Evolutionary conservation across 2,797 vertebrate species (phyloP), one percentile per base, ranked within the genome.

Genomic region (Leucoraja ocellata): DNA sequence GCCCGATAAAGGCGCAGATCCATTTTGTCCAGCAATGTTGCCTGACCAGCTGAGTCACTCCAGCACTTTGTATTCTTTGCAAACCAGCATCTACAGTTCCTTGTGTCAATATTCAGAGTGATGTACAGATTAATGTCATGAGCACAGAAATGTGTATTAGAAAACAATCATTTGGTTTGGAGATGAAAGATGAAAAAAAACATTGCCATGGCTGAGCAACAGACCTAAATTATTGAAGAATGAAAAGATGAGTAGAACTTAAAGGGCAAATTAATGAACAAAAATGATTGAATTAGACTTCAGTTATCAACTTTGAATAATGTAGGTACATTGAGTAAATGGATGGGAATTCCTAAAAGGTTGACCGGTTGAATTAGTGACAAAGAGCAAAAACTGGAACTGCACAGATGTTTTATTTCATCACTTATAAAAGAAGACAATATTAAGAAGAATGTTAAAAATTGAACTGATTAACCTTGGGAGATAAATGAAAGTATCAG

Each of bases 251-350:
- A 81, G 39, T 39, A 25, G 25, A 16, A 83, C 23, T 21, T 81
- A 8, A 21, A 54, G 79, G 46, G 21, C 18, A 0, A 39, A 25
- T 83, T 18, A 83, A 10, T 46, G 46, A 21, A 8, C 23, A 83
- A 46, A 83, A 83, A 83, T 84, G 58, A 84, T 61, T 84, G n/a
- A 58, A 61, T 54, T 84, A 61, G 25, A 84, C 61, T 84, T n/a
- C 58, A 84, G n/a, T 84, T 61, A 61, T 58, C 54, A 61, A 14
- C 81, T 61, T 84, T 84, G 25, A 84, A 23, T 83, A 39, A 8
- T 21, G 23, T 25, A 54, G 58, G 10, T 61, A 16, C 58, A 84
- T n/a, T 28, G 11, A 61, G 25, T 28, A 84, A 84, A 58, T 61
- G 54, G 58, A n/a, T 58, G 58, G 81, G n/a, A 61, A 84, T 39